Conservation (phyloP, 2,797 vertebrate genomes). For the Bovichtus diacanthus region DNA sequence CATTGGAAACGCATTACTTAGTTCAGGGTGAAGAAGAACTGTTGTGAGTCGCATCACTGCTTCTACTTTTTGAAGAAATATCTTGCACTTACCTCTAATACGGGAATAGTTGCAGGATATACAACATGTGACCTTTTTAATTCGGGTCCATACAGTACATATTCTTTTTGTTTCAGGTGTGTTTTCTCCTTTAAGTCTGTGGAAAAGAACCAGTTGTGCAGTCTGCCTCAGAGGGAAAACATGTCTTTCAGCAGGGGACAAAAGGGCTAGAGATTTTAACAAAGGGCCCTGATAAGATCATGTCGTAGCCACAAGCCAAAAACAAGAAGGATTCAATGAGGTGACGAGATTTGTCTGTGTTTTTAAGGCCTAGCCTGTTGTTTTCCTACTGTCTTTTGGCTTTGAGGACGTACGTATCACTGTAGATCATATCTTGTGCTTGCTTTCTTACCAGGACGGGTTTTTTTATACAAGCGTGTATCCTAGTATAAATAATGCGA, state of each 20-base stretch:
- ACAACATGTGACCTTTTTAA: neutral
- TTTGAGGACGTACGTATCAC: conserved; percentile 10
- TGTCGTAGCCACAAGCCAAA: conserved; percentile 59
- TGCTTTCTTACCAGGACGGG: conserved; percentile 45
- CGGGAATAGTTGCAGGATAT: neutral
- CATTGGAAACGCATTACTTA: neutral
- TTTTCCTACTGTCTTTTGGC: conserved; percentile 35
- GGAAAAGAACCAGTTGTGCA: neutral
- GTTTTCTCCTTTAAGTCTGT: neutral
- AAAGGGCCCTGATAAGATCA: conserved; percentile 61
- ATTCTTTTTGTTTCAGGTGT: neutral
- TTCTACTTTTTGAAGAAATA: neutral
- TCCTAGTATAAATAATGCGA: conserved; percentile 1
- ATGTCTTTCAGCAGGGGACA: conserved; percentile 43
- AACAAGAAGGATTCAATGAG: conserved; percentile 45
- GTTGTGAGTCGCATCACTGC: neutral
- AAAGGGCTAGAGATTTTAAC: conserved; percentile 36
- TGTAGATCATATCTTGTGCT: conserved; percentile 39
- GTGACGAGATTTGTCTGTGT: conserved; percentile 28
- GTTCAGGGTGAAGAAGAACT: neutral
- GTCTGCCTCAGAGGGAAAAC: neutral
- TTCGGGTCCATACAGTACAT: no score
- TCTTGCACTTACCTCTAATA: neutral
- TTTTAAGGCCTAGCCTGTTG: neutral
- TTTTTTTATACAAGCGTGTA: conserved; percentile 41